Evolutionary conservation across 2,797 vertebrate species (phyloP), one percentile per base, ranked within the genome.

Genomic region (Tragopan temminckii): DNA sequence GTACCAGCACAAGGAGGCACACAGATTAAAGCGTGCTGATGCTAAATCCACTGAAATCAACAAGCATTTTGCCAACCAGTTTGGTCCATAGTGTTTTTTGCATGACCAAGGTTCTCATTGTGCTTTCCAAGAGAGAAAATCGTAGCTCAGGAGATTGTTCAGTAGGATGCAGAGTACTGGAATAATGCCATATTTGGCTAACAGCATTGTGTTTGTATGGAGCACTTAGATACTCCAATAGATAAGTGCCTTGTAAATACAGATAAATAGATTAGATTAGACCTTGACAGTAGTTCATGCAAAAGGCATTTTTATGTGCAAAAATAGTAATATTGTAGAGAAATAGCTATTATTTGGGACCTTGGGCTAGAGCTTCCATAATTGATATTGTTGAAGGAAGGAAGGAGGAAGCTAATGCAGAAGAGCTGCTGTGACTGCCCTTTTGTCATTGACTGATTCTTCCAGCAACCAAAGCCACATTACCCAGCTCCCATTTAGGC

Each of bases 231-330:
- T 91, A 78, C 77, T 88, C 6, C 57, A 52, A 70, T 93, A 94
- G 80, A 91, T 94, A 96, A 96, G 93, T 94, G 89, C 83, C 90
- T 94, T 93, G 89, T 96, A 96, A 96, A 96, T 94, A 79, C 93
- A 94, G 83, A 94, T 93, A 96, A 95, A 96, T 91, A 91, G 91
- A 94, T 91, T 79, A 91, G 63, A 95, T 96, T 95, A 94, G 96
- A 94, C 95, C 89, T 94, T 96, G 96, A 95, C 88, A 93, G 88
- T 86, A 48, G 88, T 86, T 94, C 94, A 95, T 95, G 85, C 91
- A 95, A 96, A 96, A 96, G 88, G 83, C 85, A 91, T 93, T 95
- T 95, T 94, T 90, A 88, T 93, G 93, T 72, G 63, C 89, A 90
- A 92, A 95, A 95, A 92, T 89, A 94, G 92, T 88, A 95, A 93